These are phyloP conservation scores for Calidris pugnax DNA, from an alignment of 2,113 vertebrate species.

Conservation along the genomic window DNA sequence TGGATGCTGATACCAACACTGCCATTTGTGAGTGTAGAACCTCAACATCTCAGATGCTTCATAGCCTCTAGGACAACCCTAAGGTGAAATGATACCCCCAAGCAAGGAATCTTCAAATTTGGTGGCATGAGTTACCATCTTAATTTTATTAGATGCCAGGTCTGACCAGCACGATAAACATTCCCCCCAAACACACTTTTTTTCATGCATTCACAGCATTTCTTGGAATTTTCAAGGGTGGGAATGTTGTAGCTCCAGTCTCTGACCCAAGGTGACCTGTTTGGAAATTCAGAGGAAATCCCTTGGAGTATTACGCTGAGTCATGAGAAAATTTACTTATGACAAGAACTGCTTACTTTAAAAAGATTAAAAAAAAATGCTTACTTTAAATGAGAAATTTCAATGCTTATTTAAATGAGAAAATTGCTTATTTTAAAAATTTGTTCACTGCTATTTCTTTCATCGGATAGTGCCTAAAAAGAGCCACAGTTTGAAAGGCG, in stretches of 20 bases:
- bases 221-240: neutral
- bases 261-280: neutral
- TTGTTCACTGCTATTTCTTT: fast-evolving
- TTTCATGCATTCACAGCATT: neutral
- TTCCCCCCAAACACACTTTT: neutral
- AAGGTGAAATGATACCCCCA: neutral
- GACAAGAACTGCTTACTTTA: neutral
- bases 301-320: neutral
- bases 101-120: neutral
- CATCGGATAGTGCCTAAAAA: neutral
- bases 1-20: fast-evolving
- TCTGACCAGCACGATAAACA: neutral
- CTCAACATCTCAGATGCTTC: neutral
- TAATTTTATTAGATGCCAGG: neutral
- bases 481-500: neutral
- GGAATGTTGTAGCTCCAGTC: neutral
- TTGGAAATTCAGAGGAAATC: neutral
- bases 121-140: neutral
- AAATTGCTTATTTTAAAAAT: neutral
- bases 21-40: fast-evolving
- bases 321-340: neutral
- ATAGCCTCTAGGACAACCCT: neutral
- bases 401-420: neutral
- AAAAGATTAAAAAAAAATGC: neutral
- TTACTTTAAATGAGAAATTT: neutral